These are phyloP conservation scores for Branchinecta lindahli DNA, from an alignment of 1,140 invertebrate species.

Conservation along the genomic window DNA sequence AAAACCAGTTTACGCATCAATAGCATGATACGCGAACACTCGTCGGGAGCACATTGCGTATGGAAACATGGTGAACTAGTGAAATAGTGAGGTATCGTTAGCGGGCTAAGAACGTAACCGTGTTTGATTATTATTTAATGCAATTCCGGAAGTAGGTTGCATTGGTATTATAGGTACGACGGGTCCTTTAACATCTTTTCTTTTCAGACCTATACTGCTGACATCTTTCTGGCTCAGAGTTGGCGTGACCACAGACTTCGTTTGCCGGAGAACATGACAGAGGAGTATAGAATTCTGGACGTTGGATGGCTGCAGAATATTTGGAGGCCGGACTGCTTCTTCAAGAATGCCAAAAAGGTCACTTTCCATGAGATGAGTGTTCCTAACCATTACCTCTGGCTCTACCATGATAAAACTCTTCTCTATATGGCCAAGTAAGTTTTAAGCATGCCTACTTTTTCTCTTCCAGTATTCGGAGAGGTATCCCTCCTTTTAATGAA, in stretches of 20 bases:
- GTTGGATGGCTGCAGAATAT: conserved; percentile 79
- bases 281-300: conserved; percentile 73
- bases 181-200: conserved; percentile 14
- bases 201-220: conserved; percentile 70
- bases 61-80: no score
- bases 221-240: conserved; percentile 78
- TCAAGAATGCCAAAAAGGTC: conserved; percentile 82
- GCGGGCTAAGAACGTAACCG: no score
- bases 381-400: conserved; percentile 79
- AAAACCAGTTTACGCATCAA: no score
- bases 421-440: conserved; percentile 79
- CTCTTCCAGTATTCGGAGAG: background rate
- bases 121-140: no score
- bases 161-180: no score
- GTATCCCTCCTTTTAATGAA: no score
- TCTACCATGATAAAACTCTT: conserved; percentile 74
- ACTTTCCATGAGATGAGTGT: conserved; percentile 89
- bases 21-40: no score
- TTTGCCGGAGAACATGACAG: conserved; percentile 77
- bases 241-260: conserved; percentile 72
- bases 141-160: no score
- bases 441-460: background rate
- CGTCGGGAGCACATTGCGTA: no score
- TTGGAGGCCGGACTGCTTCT: conserved; percentile 81
- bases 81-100: no score